Evolutionary conservation across 2,888 invertebrate species (phyloP), one percentile per base, ranked within the genome.

Genomic region (Flexamia atlantica): DNA sequence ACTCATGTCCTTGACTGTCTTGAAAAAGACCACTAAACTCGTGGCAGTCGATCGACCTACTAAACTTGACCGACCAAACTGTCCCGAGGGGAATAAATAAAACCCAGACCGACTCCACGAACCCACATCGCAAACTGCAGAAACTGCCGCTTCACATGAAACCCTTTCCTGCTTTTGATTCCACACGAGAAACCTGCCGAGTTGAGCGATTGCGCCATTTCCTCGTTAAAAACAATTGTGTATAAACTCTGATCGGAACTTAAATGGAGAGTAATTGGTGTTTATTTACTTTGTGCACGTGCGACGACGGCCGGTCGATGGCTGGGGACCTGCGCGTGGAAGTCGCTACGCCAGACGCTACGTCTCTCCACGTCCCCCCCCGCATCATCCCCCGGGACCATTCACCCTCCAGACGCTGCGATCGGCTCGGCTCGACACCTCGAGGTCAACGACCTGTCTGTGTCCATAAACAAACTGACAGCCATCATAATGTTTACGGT

Each of bases 201-300:
- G 12, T 17, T 46, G 46, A 46, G 46, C 17, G 14, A 9, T 46
- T 12, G 40, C 40, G 40, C 5, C 7, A 40, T 40, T 9, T 9
- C 40, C 40, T 40, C 7, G 5, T 17, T 17, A 46, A 46, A 46
- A 14, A 9, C 12, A 14, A 46, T 46, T 17, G 46, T 9, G 5
- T 40, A 12, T 57, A 25, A 57, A 57, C 57, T 57, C 25, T 7
- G 20, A 57, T 57, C 23, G 57, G 23, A 57, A 57, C 57, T 57
- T 25, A 12, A 57, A 25, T 57, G 57, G 2, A 57, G 17, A 25
- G 9, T 68, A 9, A 28, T 17, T 30, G 12, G 30, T 72, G 32
- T 72, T 72, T 72, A 72, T 72, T 72, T 72, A 72, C 72, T 28
- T 72, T 36, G 40, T 40, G 25, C 72, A 72, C 72, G 72, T 72